These are phyloP conservation scores for Caenorhabditis doughertyi DNA, from an alignment of 2,888 invertebrate genomes.

Conservation along the genomic window DNA sequence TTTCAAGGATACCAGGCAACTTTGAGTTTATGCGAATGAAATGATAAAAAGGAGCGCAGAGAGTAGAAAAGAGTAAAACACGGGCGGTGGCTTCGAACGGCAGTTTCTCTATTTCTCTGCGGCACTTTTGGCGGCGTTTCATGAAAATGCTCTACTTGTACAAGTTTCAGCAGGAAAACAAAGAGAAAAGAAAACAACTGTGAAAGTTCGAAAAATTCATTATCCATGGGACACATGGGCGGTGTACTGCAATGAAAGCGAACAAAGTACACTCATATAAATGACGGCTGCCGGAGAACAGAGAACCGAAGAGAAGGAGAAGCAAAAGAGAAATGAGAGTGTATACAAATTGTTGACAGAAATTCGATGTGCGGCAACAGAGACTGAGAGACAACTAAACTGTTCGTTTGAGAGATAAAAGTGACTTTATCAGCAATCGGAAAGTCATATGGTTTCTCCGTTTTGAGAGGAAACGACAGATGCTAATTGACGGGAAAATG, in stretches of 20 bases:
- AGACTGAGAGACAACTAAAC: slow-evolving; percentile 7
- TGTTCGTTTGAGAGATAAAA: slow-evolving; percentile 20
- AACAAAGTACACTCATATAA: slow-evolving; percentile 53
- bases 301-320: not conserved
- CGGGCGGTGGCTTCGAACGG: slow-evolving; percentile 49
- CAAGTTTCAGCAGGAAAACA: slow-evolving; percentile 27
- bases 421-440: slow-evolving; percentile 35
- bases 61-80: slow-evolving; percentile 17
- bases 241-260: not conserved
- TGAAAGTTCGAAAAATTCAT: slow-evolving; percentile 1
- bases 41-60: slow-evolving; percentile 49
- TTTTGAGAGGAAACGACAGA: not conserved
- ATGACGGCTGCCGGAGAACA: slow-evolving; percentile 28
- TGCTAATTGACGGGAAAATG: not conserved
- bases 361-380: not conserved
- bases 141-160: not conserved
- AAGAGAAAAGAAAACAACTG: not conserved
- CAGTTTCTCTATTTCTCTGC: slow-evolving; percentile 45
- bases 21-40: not conserved
- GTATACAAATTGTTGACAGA: slow-evolving; percentile 43
- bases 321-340: slow-evolving; percentile 2
- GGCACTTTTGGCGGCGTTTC: not conserved
- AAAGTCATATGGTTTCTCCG: slow-evolving; percentile 15
- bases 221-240: slow-evolving; percentile 30
- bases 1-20: not conserved